Evolutionary conservation across 2,113 vertebrate species (phyloP), one percentile per base, ranked within the genome.

Genomic region (Rutilus rutilus): DNA sequence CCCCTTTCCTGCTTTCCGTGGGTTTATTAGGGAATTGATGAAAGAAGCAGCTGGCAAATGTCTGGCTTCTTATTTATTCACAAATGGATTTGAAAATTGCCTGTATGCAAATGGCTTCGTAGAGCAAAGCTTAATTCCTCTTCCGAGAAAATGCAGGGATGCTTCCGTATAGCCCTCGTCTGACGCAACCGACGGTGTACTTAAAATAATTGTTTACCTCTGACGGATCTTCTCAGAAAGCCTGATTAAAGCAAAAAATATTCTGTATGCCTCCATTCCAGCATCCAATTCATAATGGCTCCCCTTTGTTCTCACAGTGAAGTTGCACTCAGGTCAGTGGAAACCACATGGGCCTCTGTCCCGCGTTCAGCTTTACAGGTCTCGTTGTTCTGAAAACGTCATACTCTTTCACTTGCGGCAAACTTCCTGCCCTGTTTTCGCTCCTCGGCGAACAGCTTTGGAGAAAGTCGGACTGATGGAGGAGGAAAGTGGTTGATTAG

Each of bases 21-120:
- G 64, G 69, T 84, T 87, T 89, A 86, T 89, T 83, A 87, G 78
- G 85, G 81, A 84, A 85, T 78, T 81, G 85, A 89, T 87, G 88
- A 88, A 86, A 89, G 87, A 80, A 76, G 45, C 83, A 86, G 79
- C 81, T 82, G 85, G 86, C 73, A 23, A 83, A 78, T 71, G 76
- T 85, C 54, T 86, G 75, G 25, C 75, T 77, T 86, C 45, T 36
- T 82, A 76, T 89, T 90, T 88, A 83, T 81, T 71, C 78, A 86
- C 52, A 84, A 82, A 87, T 65, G 74, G 59, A 81, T 88, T 84
- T 84, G 87, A 87, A 86, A 89, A 88, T 86, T 77, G 86, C 74
- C 83, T 79, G 88, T 30, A 67, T 85, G 84, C 86, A 87, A 83
- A 89, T 84, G 77, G 59, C 8, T 88, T 85, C 71, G 27, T 59